Evolutionary conservation across 1,140 invertebrate species (phyloP).

Genomic region (Anoplophora glabripennis): DNA sequence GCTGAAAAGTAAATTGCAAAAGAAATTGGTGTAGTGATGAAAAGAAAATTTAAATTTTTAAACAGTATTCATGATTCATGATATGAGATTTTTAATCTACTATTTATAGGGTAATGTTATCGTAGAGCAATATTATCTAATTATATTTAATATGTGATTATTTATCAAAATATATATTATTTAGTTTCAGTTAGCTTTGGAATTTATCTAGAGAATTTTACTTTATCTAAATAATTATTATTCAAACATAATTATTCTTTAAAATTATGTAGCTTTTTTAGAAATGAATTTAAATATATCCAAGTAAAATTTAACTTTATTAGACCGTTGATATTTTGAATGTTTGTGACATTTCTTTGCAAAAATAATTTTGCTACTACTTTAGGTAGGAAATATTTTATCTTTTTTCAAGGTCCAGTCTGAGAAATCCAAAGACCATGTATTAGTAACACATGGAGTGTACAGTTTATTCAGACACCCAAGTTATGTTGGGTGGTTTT

Average conservation of each 20-base stretch:
- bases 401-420: slow-evolving; percentile 61
- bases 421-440: slow-evolving; percentile 74
- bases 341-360: not conserved
- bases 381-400: slow-evolving; percentile 5
- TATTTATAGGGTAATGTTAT: not conserved
- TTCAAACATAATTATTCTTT: not conserved
- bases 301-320: too few species aligned
- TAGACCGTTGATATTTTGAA: too few species aligned
- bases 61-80: not conserved
- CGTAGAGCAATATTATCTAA: too few species aligned
- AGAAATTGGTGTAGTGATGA: not conserved
- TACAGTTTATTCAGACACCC: slow-evolving; percentile 85
- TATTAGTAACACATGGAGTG: slow-evolving; percentile 87
- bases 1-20: not conserved
- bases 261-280: slow-evolving; percentile 8
- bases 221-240: too few species aligned
- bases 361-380: slow-evolving; percentile 11
- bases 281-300: too few species aligned
- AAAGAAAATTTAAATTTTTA: too few species aligned
- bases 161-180: too few species aligned
- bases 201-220: not conserved
- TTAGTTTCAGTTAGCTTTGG: not conserved
- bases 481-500: slow-evolving; percentile 98
- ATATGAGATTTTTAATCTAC: too few species aligned
- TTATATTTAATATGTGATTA: too few species aligned